Base-by-base conservation (phyloP, 2,888 invertebrate species). In the Stenchaetothrips biformis region DNA sequence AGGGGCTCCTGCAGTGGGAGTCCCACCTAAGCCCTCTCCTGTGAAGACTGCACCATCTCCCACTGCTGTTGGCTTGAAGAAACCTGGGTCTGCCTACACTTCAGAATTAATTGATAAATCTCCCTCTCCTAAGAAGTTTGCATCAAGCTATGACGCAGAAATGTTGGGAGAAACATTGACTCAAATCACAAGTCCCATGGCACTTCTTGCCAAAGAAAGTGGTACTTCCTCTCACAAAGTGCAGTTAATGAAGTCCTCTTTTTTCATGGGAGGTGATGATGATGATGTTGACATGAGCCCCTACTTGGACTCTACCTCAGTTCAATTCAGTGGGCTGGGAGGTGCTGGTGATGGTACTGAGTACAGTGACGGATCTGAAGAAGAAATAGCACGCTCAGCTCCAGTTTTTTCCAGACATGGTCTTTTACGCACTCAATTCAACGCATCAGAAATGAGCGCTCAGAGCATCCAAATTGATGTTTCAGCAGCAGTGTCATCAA, bases 191-290 rank as follows among this genome's bases (percentile, higher is more conserved):
- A 90, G 90, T 84, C 92, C 93, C 0, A 91, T 92, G 0, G 88
- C 90, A 2, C 89, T 90, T 78, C 84, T 92, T 82, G 92, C 92
- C 0, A 88, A 90, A 0, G 86, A 92, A n/a, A 88, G 90, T 80
- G 89, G 91, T 62, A 88, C 91, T 0, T 90, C 91, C 83, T 89
- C 92, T 21, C 92, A 93, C 83, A 91, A 91, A 84, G 89, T 95
- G 49, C 95, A 95, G 84, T 87, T 94, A 0, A 95, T 95, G 95
- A 95, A 95, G 86, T 94, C 94, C 0, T 94, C 93, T 0, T 90
- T 95, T 79, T 95, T 92, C 84, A 89, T 89, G 1, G 86, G 85
- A 25, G 87, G 87, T 59, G 85, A 84, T 67, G 86, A 81, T 47
- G 81, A 79, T 59, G 82, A 82, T 78, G 81, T 79, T 80, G 80